phyloP scores from a whole-genome alignment of 2,888 invertebrate genomes.

The Chloroclysta siterata region DNA sequence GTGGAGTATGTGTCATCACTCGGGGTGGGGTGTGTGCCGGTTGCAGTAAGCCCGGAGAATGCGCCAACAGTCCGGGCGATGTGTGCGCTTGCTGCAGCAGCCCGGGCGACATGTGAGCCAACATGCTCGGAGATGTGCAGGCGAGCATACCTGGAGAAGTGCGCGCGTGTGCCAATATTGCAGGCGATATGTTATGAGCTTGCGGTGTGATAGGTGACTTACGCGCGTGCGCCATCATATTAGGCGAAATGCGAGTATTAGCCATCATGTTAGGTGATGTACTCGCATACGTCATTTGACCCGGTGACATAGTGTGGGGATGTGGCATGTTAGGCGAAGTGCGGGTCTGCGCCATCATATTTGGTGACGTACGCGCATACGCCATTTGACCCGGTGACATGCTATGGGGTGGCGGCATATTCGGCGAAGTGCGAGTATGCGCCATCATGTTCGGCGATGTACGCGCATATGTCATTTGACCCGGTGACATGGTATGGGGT shows the following conservation, averaged over 20 bases:
- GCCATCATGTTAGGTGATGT: constrained; percentile 12
- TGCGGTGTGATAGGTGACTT: constrained; percentile 11
- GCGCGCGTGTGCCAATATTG: neutral
- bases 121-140: constrained; percentile 14
- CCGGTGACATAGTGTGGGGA: neutral
- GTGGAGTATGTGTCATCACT: constrained; percentile 10
- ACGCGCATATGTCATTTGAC: constrained; percentile 2
- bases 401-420: constrained; percentile 8
- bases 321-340: constrained; percentile 12
- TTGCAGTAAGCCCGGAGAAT: neutral
- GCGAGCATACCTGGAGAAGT: constrained; percentile 5
- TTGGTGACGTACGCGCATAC: constrained; percentile 7
- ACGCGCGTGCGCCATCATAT: constrained; percentile 13
- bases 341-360: constrained; percentile 46
- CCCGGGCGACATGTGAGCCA: constrained; percentile 19
- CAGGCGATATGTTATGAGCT: constrained; percentile 11
- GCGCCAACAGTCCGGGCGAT: neutral
- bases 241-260: constrained; percentile 10
- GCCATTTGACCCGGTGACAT: constrained; percentile 6
- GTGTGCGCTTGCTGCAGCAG: constrained; percentile 21
- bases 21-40: constrained; percentile 3
- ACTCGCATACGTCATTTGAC: neutral
- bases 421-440: constrained; percentile 29
- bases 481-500: constrained; percentile 7
- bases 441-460: constrained; percentile 43